Percentiles rank a stretch among this genome's conserved stretches.
phyloP scores from a whole-genome alignment of 2,888 invertebrate genomes.

The Orthosia cruda region DNA sequence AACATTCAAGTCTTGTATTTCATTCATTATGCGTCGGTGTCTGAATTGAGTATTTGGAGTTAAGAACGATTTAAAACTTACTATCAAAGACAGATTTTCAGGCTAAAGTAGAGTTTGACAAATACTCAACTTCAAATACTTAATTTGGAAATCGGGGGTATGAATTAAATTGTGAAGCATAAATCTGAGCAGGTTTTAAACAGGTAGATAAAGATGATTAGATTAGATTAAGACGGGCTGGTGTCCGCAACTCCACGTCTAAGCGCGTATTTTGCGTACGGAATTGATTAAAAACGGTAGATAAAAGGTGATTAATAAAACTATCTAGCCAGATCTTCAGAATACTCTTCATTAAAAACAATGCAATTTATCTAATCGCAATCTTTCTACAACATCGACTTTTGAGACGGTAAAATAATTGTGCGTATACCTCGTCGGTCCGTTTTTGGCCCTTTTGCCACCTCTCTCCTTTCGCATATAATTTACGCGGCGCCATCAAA shows the following conservation, averaged over 20 bases:
- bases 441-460: slow-evolving; percentile 3
- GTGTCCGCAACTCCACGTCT: too few relatives aligned
- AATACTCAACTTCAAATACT: too few relatives aligned
- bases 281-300: too few relatives aligned
- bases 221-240: too few relatives aligned
- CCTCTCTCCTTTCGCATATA: slow-evolving; percentile 43
- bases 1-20: too few relatives aligned
- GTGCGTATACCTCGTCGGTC: slow-evolving; percentile 15
- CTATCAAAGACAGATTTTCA: too few relatives aligned
- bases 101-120: too few relatives aligned
- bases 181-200: background rate
- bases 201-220: too few relatives aligned
- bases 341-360: slow-evolving; percentile 2
- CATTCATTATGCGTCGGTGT: background rate
- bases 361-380: slow-evolving; percentile 11
- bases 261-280: too few relatives aligned
- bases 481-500: slow-evolving; percentile 25
- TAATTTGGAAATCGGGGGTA: too few relatives aligned
- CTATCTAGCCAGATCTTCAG: background rate
- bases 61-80: too few relatives aligned
- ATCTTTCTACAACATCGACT: slow-evolving; percentile 24
- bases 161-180: background rate
- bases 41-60: too few relatives aligned
- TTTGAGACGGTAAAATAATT: slow-evolving; percentile 6
- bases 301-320: background rate